Base-by-base conservation (phyloP, 2,797 vertebrate species). In the Selene dorsalis region DNA sequence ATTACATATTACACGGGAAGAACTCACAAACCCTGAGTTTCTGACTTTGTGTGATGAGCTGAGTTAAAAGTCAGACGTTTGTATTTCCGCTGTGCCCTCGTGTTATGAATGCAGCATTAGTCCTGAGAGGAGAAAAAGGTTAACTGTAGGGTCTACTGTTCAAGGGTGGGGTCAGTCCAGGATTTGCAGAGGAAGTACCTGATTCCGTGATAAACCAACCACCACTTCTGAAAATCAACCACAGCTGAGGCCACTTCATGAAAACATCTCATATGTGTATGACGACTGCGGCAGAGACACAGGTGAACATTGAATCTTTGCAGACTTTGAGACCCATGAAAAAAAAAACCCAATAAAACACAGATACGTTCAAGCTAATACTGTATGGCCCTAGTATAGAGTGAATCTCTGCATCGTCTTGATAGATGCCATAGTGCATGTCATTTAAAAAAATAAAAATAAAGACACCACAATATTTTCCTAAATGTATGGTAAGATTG, bases 81-180 rank as follows among this genome's bases (percentile, higher is more conserved):
- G 32, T 41, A 43, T 68, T 75, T 78, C 11, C 70, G 39, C 43
- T 61, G 13, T 52, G 60, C 50, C 67, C 69, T 65, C 39, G 8
- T 84, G 84, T 84, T 61, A 71, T 82, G 83, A 88, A 92, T 85
- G 88, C 87, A 90, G 83, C 83, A 77, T 82, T 84, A 60, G 87
- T 89, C 85, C 87, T 92, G 85, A 92, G 90, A 89, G 84, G 76
- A 81, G 64, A 75, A 35, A 35, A 82, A 38, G 43, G 30, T 35
- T 35, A 72, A 78, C 58, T 72, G 68, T 59, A 39, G 45, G 45
- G 32, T 75, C 60, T 78, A 35, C 60, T 77, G 65, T 73, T 82
- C 66, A 53, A 48, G 61, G 22, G 35, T 69, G 61, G 16, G 18
- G 35, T 73, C 52, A 67, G 50, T 65, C 76, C 35, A 53, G 73